Percentiles rank a stretch among this genome's conserved stretches.
phyloP scores from a whole-genome alignment of 2,888 invertebrate species.

The Drosophila putrida region DNA sequence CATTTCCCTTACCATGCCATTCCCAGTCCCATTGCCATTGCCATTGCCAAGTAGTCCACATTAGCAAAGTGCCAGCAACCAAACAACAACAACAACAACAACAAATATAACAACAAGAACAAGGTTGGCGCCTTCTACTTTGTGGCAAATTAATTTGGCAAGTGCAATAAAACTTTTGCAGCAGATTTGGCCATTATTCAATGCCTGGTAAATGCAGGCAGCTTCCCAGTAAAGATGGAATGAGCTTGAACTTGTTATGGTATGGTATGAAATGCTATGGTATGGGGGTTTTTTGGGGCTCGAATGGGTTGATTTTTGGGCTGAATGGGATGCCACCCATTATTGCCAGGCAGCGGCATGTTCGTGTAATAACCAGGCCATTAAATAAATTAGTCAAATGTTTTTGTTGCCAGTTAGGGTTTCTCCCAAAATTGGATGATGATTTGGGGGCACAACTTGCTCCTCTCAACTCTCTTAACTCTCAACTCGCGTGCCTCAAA shows the following conservation, averaged over 20 bases:
- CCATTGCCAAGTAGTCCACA: slow-evolving; percentile 57
- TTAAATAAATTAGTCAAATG: slow-evolving; percentile 77
- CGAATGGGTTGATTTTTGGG: slow-evolving; percentile 2
- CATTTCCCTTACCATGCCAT: slow-evolving; percentile 38
- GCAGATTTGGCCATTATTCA: slow-evolving; percentile 76
- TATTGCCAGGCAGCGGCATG: slow-evolving; percentile 38
- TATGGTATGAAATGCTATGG: background rate
- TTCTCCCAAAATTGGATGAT: slow-evolving; percentile 25
- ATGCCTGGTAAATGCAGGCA: slow-evolving; percentile 55
- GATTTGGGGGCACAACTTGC: background rate
- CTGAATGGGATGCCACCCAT: background rate
- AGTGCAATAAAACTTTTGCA: slow-evolving; percentile 78
- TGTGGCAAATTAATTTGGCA: slow-evolving; percentile 76
- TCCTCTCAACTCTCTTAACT: background rate
- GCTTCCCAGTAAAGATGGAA: slow-evolving; percentile 3
- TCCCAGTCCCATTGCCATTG: slow-evolving; percentile 43
- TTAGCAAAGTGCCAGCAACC: slow-evolving; percentile 51
- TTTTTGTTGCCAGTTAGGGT: slow-evolving; percentile 43
- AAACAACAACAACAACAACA: slow-evolving; percentile 27
- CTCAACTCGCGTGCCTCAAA: slow-evolving; percentile 20
- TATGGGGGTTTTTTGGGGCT: background rate
- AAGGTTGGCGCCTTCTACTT: slow-evolving; percentile 52
- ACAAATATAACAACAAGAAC: slow-evolving; percentile 31
- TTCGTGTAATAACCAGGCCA: slow-evolving; percentile 76
- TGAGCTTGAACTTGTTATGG: slow-evolving; percentile 1